Evolutionary conservation across 2,888 invertebrate species (phyloP), one percentile per base, ranked within the genome.

Genomic region (Lottia gigantea): DNA sequence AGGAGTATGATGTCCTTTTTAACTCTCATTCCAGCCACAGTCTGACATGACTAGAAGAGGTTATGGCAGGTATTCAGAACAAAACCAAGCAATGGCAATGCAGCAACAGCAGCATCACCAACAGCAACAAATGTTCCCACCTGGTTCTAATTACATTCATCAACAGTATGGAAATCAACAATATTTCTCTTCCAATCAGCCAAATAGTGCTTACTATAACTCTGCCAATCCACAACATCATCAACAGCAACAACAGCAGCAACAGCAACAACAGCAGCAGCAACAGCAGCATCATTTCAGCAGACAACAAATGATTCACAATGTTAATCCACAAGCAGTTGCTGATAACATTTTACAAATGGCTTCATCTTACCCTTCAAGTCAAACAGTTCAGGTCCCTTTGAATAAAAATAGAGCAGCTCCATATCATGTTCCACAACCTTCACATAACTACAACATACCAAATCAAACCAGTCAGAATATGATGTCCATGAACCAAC

Each of bases 301-400:
- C 72, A 23, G 19, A 55, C 55, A 23, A 55, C 55, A 55, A 23
- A 55, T 55, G 55, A 11, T 23, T 8, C 19, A 23, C 23, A 55
- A 55, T 23, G 14, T 23, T 23, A 86, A 79, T 66, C 87, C 87
- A 64, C 87, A 87, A 75, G 82, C 84, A 73, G 85, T 87, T 8
- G 87, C 87, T 16, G 86, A 87, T 72, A 84, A 81, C 67, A 87
- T 87, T 66, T 78, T 87, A n/a, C 87, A 87, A 67, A 85, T 87
- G 82, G 85, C 84, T 16, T 81, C 82, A 7, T 73, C 78, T 14
- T 86, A 83, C 73, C 79, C 82, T 19, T 76, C 79, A 26, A 80
- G 81, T 66, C 79, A 84, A 64, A 84, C 84, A 25, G 84, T 85
- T 11, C 84, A 84, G 66, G 82, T 85, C 61, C 85, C 85, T 40